A percentile compares a stretch with the other conserved stretches of the same genome.
Evolutionary conservation across 1,140 invertebrate species (phyloP).

Genomic region (Drosophila sp.): DNA sequence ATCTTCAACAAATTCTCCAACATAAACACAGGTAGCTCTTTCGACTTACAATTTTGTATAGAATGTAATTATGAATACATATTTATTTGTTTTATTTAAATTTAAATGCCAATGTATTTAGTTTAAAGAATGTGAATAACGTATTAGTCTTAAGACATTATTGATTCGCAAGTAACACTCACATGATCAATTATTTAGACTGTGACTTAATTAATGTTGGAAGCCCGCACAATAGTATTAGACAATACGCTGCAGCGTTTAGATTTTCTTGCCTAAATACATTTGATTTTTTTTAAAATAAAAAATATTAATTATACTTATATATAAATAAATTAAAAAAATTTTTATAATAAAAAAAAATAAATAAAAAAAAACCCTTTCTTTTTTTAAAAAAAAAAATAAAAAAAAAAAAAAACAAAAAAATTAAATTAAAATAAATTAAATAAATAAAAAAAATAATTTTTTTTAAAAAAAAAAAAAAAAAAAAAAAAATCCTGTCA

Average conservation of each 20-base stretch:
- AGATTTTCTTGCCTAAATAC: conserved; percentile 69
- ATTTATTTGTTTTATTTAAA: conserved; percentile 49
- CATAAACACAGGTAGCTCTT: conserved; percentile 4
- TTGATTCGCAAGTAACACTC: conserved; percentile 36
- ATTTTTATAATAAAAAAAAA: too few relatives aligned
- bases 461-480: too few relatives aligned
- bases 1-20: conserved; percentile 50
- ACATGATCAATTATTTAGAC: conserved; percentile 54
- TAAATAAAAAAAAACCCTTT: too few relatives aligned
- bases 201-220: conserved; percentile 50
- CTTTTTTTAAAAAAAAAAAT: too few relatives aligned
- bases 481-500: too few relatives aligned
- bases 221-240: conserved; percentile 38
- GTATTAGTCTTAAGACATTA: conserved; percentile 35
- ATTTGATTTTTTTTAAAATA: conserved; percentile 61
- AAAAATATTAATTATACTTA: too few relatives aligned
- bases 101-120: conserved; percentile 42
- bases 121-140: conserved; percentile 44
- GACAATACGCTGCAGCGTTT: conserved; percentile 33
- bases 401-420: too few relatives aligned
- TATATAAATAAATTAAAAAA: too few relatives aligned
- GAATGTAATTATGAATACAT: conserved; percentile 27
- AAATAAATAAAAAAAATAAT: too few relatives aligned
- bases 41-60: conserved; percentile 26
- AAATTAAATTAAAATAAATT: too few relatives aligned